phyloP scores from a whole-genome alignment of 2,888 invertebrate species.

The Chydorus sphaericus region DNA sequence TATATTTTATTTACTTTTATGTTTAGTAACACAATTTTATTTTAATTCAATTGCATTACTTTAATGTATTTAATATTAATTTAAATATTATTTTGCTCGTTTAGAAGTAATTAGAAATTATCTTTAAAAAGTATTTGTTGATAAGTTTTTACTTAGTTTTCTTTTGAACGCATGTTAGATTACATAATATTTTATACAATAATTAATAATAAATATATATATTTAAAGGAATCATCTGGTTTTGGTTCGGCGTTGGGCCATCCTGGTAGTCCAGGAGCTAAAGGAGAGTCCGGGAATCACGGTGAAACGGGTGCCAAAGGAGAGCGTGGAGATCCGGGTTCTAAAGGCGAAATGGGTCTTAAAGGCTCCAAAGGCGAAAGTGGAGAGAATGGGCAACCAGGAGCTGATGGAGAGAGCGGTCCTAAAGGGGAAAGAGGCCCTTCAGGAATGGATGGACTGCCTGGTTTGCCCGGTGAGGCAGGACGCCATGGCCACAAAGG shows the following conservation, averaged over 20 bases:
- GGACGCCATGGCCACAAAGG: constrained; percentile 19
- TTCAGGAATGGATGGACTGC: constrained; percentile 47
- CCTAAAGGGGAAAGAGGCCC: constrained; percentile 39
- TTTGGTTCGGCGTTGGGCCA: constrained; percentile 37
- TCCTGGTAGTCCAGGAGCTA: constrained; percentile 36
- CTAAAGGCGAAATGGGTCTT: constrained; percentile 11
- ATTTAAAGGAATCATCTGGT: too few relatives aligned
- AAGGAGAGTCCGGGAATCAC: constrained; percentile 44
- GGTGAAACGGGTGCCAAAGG: constrained; percentile 48
- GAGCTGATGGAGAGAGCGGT: too few relatives aligned
- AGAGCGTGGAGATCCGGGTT: constrained; percentile 44
- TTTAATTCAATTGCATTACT: neutral
- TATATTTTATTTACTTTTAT: too few relatives aligned
- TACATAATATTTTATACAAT: too few relatives aligned
- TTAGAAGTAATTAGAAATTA: too few relatives aligned
- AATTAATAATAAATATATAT: too few relatives aligned
- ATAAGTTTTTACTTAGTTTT: too few relatives aligned
- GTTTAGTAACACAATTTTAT: too few relatives aligned
- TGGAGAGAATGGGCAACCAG: constrained; percentile 34
- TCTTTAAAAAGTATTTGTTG: too few relatives aligned
- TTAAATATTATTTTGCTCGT: too few relatives aligned
- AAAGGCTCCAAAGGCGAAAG: constrained; percentile 7
- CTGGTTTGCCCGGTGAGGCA: constrained; percentile 18
- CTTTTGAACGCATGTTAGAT: too few relatives aligned
- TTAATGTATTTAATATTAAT: too few relatives aligned